phyloP scores from a whole-genome alignment of 2,888 invertebrate species.

The Nudaria mundana region DNA sequence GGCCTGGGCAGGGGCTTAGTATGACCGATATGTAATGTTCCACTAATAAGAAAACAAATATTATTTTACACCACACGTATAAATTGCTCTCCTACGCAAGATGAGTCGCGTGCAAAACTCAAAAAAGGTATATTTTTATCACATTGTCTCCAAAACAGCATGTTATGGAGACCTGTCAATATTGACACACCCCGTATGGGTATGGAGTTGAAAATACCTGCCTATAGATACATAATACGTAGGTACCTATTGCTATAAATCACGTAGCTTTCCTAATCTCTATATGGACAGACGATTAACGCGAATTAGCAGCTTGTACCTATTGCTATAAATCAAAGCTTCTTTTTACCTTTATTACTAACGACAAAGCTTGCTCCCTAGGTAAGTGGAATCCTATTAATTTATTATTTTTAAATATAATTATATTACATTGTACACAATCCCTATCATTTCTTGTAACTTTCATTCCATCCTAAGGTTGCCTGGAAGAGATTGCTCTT shows the following conservation, averaged over 20 bases:
- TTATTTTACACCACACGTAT: conserved; percentile 8
- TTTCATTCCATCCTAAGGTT: too few relatives aligned
- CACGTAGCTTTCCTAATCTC: not conserved
- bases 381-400: too few relatives aligned
- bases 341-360: not conserved
- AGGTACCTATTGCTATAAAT: not conserved
- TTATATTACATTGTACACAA: too few relatives aligned
- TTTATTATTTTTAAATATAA: too few relatives aligned
- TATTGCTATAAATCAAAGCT: conserved; percentile 1
- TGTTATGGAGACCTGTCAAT: conserved; percentile 21
- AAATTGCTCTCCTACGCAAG: conserved; percentile 21
- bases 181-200: conserved; percentile 19
- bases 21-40: not conserved
- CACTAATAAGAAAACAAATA: conserved; percentile 17
- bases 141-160: conserved; percentile 22
- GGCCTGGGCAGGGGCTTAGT: too few relatives aligned
- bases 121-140: conserved; percentile 31
- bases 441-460: too few relatives aligned
- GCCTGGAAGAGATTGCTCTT: too few relatives aligned
- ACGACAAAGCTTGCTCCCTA: not conserved
- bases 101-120: conserved; percentile 34
- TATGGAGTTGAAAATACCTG: conserved; percentile 2
- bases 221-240: conserved; percentile 2
- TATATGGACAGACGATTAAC: not conserved
- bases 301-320: conserved; percentile 4